Base-by-base conservation (phyloP, 2,888 invertebrate genomes). In the Formica aserva region DNA sequence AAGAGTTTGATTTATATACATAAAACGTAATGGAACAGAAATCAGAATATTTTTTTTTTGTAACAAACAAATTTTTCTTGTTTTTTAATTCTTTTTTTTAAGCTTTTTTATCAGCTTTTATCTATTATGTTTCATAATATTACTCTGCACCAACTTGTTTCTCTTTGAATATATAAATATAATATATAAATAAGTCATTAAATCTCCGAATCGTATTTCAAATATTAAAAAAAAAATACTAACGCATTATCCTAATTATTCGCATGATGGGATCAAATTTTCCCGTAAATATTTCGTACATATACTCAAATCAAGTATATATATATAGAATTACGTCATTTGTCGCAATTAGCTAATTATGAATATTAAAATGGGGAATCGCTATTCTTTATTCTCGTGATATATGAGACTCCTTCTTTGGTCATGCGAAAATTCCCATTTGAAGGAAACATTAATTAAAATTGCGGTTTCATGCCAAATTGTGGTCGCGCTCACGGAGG, bases 381-480 rank as follows among this genome's bases (percentile, higher is more conserved):
- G 3, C 22, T 8, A 22, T 32, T 75, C 18, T 35, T 65, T 35
- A 48, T 18, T 66, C n/a, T 38, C 48, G 48, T 3, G 29, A 69
- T n/a, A n/a, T 8, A 18, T 18, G 15, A 22, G 41, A 67, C 45
- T 13, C 35, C 6, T 60, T 45, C 32, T 29, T 57, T 32, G 41
- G 32, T 78, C 72, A 29, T 13, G 60, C 18, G 26, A 15, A 26
- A 52, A 52, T 52, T 52, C 22, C 52, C 41, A 32, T 81, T 77
- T 63, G 26, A 32, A 35, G 11, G 41, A 45, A 80, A 32, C 45
- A 80, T 80, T 57, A 80, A 80, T 80, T 80, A 71, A 80, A 72
- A 80, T 57, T 60, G 60, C 69, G 55, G 35, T 83, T 32, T 41
- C 67, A 29, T 22, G 69, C 52, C 78, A 66, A 69, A 77, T 67